Evolutionary conservation across 2,113 vertebrate species (phyloP), one percentile per base, ranked within the genome.

Genomic region (Eclectus roratus): DNA sequence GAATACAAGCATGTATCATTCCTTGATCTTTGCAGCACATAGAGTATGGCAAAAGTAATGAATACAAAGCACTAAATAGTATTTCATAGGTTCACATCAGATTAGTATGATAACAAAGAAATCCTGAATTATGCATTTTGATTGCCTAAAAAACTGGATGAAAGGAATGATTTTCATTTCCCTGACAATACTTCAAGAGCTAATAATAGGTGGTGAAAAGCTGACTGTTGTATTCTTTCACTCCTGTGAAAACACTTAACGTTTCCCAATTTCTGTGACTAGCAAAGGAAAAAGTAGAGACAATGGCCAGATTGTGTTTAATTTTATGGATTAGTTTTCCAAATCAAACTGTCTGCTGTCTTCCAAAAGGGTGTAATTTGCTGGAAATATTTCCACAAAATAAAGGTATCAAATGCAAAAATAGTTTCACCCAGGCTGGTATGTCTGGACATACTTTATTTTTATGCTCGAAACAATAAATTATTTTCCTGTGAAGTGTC

Each of bases 261-360:
- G 7, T 37, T n/a, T 93, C 49, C 13, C 37, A 78, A 5, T 77
- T 96, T 92, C 95, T 88, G 35, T 85, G 19, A 93, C 35, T 14
- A 88, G 18, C 33, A 43, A 74, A 87, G 15, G 43, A 86, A 88
- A 73, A 69, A 72, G 39, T 11, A 37, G 43, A 95, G 37, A 93
- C 41, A 50, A 85, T 80, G 27, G 10, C 5, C 29, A 93, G 80
- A 94, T 85, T 70, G n/a, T 86, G 63, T 94, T 96, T 94, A 87
- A 88, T 93, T 93, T 72, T 64, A 72, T 80, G 29, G 17, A 80
- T 80, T 88, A 81, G 31, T 74, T 96, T 95, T 91, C n/a, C 73
- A 89, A 76, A n/a, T 80, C 13, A 91, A 95, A 87, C 24, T 64
- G 13, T 91, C 52, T 60, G 27, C 44, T 66, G 12, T 31, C 8